A percentile compares a stretch with the other conserved stretches of the same genome.
Evolutionary conservation across 1,140 invertebrate species (phyloP).

Genomic region (Centruroides sculpturatus): DNA sequence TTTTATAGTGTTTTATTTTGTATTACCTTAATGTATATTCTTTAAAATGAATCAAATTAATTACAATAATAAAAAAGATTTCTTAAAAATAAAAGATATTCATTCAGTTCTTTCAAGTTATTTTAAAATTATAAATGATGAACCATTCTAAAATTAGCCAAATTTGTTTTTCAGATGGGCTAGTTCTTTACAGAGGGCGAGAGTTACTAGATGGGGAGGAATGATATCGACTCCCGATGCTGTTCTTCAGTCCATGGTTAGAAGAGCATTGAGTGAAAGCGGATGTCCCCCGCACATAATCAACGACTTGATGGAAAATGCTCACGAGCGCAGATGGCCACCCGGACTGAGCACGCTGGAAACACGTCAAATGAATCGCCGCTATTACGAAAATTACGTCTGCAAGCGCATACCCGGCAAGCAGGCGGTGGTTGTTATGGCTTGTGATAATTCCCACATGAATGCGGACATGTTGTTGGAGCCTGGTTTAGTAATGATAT

Average conservation of each 20-base stretch:
- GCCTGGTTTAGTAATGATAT: constrained; percentile 96
- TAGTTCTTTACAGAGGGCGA: constrained; percentile 59
- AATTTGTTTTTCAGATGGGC: constrained; percentile 49
- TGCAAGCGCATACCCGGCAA: constrained; percentile 72
- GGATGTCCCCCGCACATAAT: constrained; percentile 83
- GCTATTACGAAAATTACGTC: constrained; percentile 84
- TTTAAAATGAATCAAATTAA: no score
- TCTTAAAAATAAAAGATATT: no score
- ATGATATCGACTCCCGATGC: constrained; percentile 96
- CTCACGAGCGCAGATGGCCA: constrained; percentile 88
- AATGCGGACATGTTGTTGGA: constrained; percentile 90
- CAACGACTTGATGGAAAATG: constrained; percentile 91
- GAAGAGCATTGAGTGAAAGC: constrained; percentile 75
- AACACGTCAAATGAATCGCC: constrained; percentile 71
- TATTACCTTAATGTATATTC: no score
- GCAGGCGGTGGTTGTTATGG: constrained; percentile 76
- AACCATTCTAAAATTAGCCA: no score
- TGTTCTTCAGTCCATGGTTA: constrained; percentile 77
- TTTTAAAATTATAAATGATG: no score
- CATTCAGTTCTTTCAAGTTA: no score
- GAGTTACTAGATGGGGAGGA: constrained; percentile 88
- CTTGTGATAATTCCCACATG: constrained; percentile 89
- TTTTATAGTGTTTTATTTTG: no score
- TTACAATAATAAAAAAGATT: no score
- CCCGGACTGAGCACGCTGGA: constrained; percentile 80